These are phyloP conservation scores for Macquaria australasica DNA, from an alignment of 2,113 vertebrate species.

Conservation along the genomic window DNA sequence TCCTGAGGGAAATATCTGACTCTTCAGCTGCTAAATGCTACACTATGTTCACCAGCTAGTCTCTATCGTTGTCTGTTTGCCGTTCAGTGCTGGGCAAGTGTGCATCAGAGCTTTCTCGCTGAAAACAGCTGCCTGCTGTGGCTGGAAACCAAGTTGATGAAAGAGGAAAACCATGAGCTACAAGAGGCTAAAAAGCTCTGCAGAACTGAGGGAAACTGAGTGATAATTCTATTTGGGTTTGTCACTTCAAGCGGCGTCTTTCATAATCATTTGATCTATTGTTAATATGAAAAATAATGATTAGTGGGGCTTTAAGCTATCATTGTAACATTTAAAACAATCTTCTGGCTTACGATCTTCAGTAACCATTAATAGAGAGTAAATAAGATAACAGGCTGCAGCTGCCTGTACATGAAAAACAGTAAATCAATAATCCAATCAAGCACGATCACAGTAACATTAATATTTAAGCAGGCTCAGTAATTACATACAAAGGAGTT, in stretches of 20 bases:
- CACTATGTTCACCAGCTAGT: background rate
- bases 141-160: background rate
- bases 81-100: background rate
- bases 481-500: slow-evolving; percentile 48
- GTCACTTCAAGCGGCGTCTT: background rate
- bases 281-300: background rate
- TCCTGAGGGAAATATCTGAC: no score
- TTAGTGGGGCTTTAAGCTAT: background rate
- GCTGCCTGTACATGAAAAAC: background rate
- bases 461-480: slow-evolving; percentile 44
- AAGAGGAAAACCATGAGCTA: background rate
- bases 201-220: background rate
- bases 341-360: background rate
- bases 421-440: slow-evolving; percentile 56
- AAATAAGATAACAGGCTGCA: background rate
- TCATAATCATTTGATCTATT: background rate
- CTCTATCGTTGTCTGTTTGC: background rate
- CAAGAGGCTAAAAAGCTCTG: background rate
- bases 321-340: background rate
- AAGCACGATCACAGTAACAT: slow-evolving; percentile 16
- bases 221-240: background rate
- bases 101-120: background rate
- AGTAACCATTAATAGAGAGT: background rate
- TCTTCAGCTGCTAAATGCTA: no score
- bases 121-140: background rate